A percentile compares a stretch with the other conserved stretches of the same genome.
These are phyloP conservation scores for Lasaia peninsularis DNA, from an alignment of 1,140 invertebrate species.

Conservation along the genomic window DNA sequence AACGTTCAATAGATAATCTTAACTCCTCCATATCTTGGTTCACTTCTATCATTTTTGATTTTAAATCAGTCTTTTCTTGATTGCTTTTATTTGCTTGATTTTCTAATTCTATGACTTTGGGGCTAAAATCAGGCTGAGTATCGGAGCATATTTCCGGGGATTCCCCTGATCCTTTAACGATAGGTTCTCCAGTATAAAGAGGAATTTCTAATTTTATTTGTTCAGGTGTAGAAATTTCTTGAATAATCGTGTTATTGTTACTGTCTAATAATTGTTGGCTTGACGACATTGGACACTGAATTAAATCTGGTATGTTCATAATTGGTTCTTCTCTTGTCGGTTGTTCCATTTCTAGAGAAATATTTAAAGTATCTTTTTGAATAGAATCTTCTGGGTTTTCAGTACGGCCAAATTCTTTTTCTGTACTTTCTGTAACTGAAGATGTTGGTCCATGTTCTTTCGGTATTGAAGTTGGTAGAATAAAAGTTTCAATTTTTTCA, in stretches of 20 bases:
- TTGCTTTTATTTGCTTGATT: slow-evolving; percentile 21
- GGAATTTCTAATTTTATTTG: slow-evolving; percentile 37
- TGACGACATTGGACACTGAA: slow-evolving; percentile 48
- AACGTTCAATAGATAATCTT: slow-evolving; percentile 60
- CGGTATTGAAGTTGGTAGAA: neutral
- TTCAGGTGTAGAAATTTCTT: slow-evolving; percentile 41
- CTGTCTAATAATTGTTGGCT: slow-evolving; percentile 48
- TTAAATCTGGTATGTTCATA: slow-evolving; percentile 49
- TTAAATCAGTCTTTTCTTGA: slow-evolving; percentile 53
- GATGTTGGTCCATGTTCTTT: neutral
- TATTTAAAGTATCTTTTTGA: neutral
- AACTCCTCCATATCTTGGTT: slow-evolving; percentile 66
- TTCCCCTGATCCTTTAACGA: slow-evolving; percentile 47
- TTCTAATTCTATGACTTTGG: slow-evolving; percentile 31
- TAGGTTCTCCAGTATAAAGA: slow-evolving; percentile 33
- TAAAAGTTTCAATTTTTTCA: neutral
- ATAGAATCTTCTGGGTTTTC: neutral
- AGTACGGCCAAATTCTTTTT: neutral
- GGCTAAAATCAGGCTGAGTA: slow-evolving; percentile 18
- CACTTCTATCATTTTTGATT: slow-evolving; percentile 64
- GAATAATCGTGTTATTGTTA: slow-evolving; percentile 57
- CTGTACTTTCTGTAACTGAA: neutral
- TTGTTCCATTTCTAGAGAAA: slow-evolving; percentile 22
- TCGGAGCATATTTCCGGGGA: slow-evolving; percentile 31
- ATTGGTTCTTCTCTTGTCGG: slow-evolving; percentile 35